phyloP scores from a whole-genome alignment of 2,113 vertebrate species.

The Malurus cyaneus region DNA sequence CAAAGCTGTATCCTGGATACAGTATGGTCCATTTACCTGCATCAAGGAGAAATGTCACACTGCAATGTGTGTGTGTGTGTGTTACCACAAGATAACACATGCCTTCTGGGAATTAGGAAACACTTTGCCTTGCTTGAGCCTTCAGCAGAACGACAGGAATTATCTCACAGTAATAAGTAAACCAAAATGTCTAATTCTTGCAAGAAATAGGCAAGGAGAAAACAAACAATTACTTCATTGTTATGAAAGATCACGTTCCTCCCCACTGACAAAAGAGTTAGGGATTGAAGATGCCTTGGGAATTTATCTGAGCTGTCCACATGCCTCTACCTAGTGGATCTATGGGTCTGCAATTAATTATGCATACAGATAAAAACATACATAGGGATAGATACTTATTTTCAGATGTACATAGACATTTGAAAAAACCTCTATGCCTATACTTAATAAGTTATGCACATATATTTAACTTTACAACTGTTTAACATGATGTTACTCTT shows the following conservation, averaged over 20 bases:
- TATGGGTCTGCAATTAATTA: neutral
- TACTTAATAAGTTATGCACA: conserved; percentile 30
- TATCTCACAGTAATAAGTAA: neutral
- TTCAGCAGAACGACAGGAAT: neutral
- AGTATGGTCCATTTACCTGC: conserved; percentile 23
- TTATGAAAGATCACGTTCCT: neutral
- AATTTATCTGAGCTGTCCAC: neutral
- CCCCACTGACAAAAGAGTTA: neutral
- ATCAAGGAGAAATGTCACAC: neutral
- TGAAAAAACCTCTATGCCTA: neutral
- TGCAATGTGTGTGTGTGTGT: neutral
- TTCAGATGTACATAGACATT: neutral
- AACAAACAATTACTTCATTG: conserved; percentile 30
- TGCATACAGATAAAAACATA: neutral
- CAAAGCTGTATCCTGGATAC: neutral
- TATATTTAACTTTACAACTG: neutral
- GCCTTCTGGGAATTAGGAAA: conserved; percentile 12
- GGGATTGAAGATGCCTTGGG: neutral
- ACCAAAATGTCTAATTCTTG: neutral
- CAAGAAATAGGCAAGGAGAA: neutral
- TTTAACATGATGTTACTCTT: neutral
- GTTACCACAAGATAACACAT: neutral
- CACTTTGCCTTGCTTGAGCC: neutral
- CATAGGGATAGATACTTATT: neutral
- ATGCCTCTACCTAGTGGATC: neutral